These are phyloP conservation scores for Cotesia congregata DNA, from an alignment of 2,888 invertebrate species.

Conservation along the genomic window DNA sequence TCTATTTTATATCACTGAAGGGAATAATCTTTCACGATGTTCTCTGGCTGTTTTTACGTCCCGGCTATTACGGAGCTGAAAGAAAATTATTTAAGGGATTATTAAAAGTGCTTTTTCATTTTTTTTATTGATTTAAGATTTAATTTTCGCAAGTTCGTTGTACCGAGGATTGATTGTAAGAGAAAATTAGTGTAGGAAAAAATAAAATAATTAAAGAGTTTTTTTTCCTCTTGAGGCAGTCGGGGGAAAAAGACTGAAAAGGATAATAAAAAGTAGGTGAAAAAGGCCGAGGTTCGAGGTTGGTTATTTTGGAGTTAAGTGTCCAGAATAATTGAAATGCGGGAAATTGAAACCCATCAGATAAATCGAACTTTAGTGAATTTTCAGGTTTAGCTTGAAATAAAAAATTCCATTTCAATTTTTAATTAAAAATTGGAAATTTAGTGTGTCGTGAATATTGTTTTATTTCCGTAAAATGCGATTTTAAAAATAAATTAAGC, in stretches of 20 bases:
- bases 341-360: neutral
- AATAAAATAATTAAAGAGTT: neutral
- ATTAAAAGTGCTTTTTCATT: neutral
- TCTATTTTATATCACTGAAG: neutral
- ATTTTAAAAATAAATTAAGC: neutral
- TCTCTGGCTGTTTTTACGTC: neutral
- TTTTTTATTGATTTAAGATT: neutral
- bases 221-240: neutral
- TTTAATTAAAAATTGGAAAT: neutral
- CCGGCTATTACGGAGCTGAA: neutral
- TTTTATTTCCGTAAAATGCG: neutral
- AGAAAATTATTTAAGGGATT: neutral
- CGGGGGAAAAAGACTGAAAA: neutral
- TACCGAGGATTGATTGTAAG: too few species aligned
- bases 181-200: too few species aligned
- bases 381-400: neutral
- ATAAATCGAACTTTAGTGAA: neutral
- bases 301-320: neutral
- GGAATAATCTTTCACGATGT: neutral
- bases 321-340: neutral
- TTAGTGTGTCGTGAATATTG: neutral
- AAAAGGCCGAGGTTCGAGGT: neutral
- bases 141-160: neutral
- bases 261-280: neutral
- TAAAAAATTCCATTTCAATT: neutral